Evolutionary conservation across 2,888 invertebrate genomes (phyloP), one percentile per base, ranked within the genome.

Genomic region (Monoplex corrugatus): DNA sequence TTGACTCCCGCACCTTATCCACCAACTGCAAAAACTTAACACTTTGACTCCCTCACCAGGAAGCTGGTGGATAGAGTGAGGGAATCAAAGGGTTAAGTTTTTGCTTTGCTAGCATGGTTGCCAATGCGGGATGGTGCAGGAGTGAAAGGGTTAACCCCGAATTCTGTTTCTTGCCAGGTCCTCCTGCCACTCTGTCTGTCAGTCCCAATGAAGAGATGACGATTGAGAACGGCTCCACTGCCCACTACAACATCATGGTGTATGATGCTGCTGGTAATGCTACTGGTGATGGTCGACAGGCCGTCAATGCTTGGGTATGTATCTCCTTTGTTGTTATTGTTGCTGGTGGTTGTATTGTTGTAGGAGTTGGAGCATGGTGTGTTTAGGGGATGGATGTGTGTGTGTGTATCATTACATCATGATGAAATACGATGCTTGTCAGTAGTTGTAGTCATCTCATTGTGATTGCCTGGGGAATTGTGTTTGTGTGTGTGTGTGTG

Each of bases 211-310:
- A 92, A 13, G 93, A 93, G 45, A 40, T 92, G 32, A 91, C 90
- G 2, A 91, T 95, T 13, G 95, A 95, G 91, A 95, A 95, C 89
- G 95, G 95, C 8, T 89, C 90, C 13, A 68, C 93, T 5, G 93
- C 93, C 10, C 88, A 86, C 19, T 95, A 94, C 89, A 91, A 91
- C 68, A 93, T 95, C 35, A 93, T 93, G 85, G 92, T 95, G 8
- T 91, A 91, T 28, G 95, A 95, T 90, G 85, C 91, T n/a, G 93
- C 95, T 0, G 95, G 94, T 38, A 95, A 95, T 89, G 72, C 93
- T n/a, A 95, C 95, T 0, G 91, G 92, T 28, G 94, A 94, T n/a
- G 94, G 93, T n/a, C 93, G 94, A 89, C 92, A 94, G 63, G 90
- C 89, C 10, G 93, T 95, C 19, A 90, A 93, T 8, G 94, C 94